Percentiles rank a stretch among this genome's conserved stretches.
Evolutionary conservation across 2,888 invertebrate genomes (phyloP).

Genomic region (Aphrophora alni): DNA sequence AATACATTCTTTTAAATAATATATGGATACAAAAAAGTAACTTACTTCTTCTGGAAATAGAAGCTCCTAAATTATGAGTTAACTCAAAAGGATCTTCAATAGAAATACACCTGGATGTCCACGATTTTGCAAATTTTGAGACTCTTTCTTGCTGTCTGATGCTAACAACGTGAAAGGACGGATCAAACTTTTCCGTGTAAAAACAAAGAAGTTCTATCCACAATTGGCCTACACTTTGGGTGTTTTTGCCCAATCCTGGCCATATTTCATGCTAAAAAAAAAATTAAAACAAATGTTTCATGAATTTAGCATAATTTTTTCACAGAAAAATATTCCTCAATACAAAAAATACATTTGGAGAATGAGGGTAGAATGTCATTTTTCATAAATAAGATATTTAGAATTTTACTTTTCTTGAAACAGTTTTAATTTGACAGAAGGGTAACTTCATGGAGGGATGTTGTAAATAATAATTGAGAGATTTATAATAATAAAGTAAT

Average conservation of each 20-base stretch:
- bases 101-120: constrained; percentile 62
- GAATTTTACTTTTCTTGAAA: no score
- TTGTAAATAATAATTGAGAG: no score
- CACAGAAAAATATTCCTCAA: no score
- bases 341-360: no score
- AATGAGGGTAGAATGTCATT: no score
- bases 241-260: constrained; percentile 58
- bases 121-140: constrained; percentile 60
- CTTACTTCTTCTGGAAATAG: constrained; percentile 63
- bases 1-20: background rate
- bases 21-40: constrained; percentile 32
- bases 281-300: constrained; percentile 15
- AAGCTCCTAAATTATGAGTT: constrained; percentile 64
- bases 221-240: constrained; percentile 58
- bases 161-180: constrained; percentile 59
- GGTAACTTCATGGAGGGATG: no score
- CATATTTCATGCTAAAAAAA: constrained; percentile 55
- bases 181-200: constrained; percentile 62
- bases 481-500: no score
- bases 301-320: no score
- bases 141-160: constrained; percentile 59
- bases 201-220: constrained; percentile 63
- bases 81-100: constrained; percentile 69
- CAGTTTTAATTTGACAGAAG: no score
- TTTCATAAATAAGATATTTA: no score